Evolutionary conservation across 64 coral and sea anemone genomes (phyloP).

Genomic region (Cladopsammia gracilis): DNA sequence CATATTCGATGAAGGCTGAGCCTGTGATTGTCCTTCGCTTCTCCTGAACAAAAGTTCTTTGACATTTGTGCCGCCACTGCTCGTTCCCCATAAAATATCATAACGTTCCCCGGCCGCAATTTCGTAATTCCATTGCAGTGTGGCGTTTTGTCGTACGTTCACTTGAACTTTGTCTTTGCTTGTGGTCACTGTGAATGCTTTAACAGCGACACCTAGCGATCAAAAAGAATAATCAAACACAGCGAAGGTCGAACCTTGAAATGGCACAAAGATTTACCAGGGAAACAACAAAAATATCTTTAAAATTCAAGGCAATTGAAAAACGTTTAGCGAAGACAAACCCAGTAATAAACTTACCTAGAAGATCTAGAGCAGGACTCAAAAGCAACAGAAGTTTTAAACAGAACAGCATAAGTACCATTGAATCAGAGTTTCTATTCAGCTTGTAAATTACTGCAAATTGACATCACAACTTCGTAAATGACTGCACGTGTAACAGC

Average conservation of each 20-base stretch:
- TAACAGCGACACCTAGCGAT: conserved; percentile 56
- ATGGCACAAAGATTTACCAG: background rate
- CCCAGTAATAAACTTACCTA: conserved; percentile 1
- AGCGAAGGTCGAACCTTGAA: background rate
- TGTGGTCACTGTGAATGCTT: conserved; percentile 37
- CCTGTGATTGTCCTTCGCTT: background rate
- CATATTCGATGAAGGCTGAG: background rate
- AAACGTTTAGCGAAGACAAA: background rate
- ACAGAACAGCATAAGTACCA: conserved; percentile 6
- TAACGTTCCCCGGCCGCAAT: conserved; percentile 8
- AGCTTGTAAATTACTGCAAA: background rate
- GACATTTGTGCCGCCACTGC: background rate
- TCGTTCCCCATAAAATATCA: conserved; percentile 38
- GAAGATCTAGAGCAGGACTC: background rate
- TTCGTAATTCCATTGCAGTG: conserved; percentile 60
- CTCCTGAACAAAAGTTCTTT: background rate
- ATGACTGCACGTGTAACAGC: background rate
- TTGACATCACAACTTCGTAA: background rate
- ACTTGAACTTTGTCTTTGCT: conserved; percentile 54
- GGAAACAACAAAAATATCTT: background rate
- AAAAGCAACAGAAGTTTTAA: background rate
- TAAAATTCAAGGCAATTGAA: background rate
- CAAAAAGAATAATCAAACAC: conserved; percentile 24
- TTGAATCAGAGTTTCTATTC: background rate
- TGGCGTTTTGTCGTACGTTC: conserved; percentile 62